Percentiles rank a stretch among this genome's conserved stretches.
Conservation (phyloP, 2,888 invertebrate genomes). For the Drosophila flavopinicola region DNA sequence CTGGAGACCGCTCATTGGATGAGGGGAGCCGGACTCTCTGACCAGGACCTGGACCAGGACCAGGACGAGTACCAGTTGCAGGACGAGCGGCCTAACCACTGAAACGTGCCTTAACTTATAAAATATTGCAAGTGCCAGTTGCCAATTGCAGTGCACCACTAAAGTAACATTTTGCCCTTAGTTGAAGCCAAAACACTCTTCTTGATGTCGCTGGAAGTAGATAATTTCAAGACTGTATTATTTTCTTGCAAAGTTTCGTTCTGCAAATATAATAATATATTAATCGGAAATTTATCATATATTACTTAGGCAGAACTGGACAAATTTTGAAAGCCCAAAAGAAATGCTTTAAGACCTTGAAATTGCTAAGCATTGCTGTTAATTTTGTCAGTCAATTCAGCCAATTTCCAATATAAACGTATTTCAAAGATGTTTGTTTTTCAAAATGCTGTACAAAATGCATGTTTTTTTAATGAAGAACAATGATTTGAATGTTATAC, state of each 20-base stretch:
- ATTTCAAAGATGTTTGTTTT: too few species aligned
- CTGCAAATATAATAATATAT: too few species aligned
- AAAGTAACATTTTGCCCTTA: not conserved
- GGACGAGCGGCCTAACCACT: slow-evolving; percentile 64
- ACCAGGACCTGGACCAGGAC: not conserved
- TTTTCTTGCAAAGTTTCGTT: not conserved
- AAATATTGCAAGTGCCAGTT: slow-evolving; percentile 65
- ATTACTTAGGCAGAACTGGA: too few species aligned
- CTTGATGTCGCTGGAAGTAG: not conserved
- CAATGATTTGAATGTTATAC: too few species aligned
- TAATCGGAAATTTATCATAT: too few species aligned
- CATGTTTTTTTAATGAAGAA: too few species aligned
- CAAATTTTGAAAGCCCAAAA: too few species aligned
- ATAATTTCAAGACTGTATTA: not conserved
- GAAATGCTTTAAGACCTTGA: too few species aligned
- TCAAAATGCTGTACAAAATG: too few species aligned
- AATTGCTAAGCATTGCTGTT: too few species aligned
- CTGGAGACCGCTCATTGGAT: slow-evolving; percentile 17
- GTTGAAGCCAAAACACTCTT: slow-evolving; percentile 11
- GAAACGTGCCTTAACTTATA: slow-evolving; percentile 76
- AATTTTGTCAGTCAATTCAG: too few species aligned
- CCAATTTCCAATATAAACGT: too few species aligned
- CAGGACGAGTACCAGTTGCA: not conserved
- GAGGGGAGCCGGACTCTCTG: slow-evolving; percentile 14
- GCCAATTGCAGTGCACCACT: slow-evolving; percentile 57